Percentiles rank a stretch among this genome's conserved stretches.
Evolutionary conservation across 2,888 invertebrate species (phyloP).

Genomic region (Lasiommata megera): DNA sequence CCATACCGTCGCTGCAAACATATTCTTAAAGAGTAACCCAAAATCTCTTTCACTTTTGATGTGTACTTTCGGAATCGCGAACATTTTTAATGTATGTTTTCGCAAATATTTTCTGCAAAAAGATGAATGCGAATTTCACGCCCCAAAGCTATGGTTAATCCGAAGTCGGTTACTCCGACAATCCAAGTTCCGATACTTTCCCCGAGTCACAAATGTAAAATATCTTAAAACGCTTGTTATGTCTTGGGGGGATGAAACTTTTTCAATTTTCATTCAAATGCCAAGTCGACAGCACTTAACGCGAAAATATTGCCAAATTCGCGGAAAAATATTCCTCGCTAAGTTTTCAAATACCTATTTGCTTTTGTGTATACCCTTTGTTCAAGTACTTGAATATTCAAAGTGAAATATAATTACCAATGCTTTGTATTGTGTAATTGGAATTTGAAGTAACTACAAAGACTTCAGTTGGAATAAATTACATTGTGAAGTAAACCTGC

Average conservation of each 20-base stretch:
- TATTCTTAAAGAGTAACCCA: too few species aligned
- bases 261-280: slow-evolving; percentile 71
- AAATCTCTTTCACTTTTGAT: too few species aligned
- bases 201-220: slow-evolving; percentile 31
- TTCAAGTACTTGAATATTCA: neutral
- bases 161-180: slow-evolving; percentile 13
- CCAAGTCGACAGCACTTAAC: slow-evolving; percentile 50
- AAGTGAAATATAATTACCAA: neutral
- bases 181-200: slow-evolving; percentile 12
- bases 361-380: slow-evolving; percentile 10
- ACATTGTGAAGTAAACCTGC: too few species aligned
- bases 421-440: neutral
- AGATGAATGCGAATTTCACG: slow-evolving; percentile 1
- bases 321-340: slow-evolving; percentile 37
- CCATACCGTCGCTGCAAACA: too few species aligned
- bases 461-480: neutral
- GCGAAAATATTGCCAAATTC: slow-evolving; percentile 48
- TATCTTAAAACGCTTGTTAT: slow-evolving; percentile 51
- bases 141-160: slow-evolving; percentile 9
- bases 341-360: slow-evolving; percentile 35
- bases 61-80: neutral
- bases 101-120: neutral
- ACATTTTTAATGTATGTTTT: neutral
- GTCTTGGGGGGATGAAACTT: slow-evolving; percentile 58
- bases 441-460: neutral